phyloP scores from a whole-genome alignment of 1,140 invertebrate genomes.

The Drosophila triauraria region DNA sequence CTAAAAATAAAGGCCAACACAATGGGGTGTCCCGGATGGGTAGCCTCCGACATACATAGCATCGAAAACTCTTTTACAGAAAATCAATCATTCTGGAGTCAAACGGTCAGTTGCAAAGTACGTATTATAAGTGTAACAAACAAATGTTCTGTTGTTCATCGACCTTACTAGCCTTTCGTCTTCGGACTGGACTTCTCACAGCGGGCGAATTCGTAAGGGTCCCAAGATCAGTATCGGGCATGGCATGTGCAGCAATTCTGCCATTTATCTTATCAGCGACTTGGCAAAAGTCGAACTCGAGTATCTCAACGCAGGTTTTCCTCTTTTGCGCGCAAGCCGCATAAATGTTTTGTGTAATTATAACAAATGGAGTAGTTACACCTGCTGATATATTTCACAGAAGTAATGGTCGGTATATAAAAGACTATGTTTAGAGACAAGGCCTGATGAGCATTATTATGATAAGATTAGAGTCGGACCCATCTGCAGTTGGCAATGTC shows the following conservation, averaged over 20 bases:
- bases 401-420: constrained; percentile 34
- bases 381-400: constrained; percentile 44
- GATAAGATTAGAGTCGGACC: constrained; percentile 71
- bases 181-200: constrained; percentile 20
- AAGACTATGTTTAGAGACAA: constrained; percentile 23
- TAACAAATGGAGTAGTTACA: constrained; percentile 70
- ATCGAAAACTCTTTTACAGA: constrained; percentile 57
- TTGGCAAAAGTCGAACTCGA: constrained; percentile 56
- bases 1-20: constrained; percentile 32
- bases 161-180: constrained; percentile 2
- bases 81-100: constrained; percentile 63
- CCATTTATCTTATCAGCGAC: constrained; percentile 75
- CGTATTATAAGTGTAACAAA: constrained; percentile 62
- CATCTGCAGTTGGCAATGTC: constrained; percentile 56
- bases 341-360: constrained; percentile 74
- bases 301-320: constrained; percentile 33
- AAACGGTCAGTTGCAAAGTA: constrained; percentile 45
- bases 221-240: constrained; percentile 20
- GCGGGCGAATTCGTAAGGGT: constrained; percentile 27
- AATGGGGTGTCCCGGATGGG: constrained; percentile 22
- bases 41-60: constrained; percentile 18
- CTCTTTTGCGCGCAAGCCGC: constrained; percentile 36
- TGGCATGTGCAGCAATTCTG: constrained; percentile 64
- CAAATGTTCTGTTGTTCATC: constrained; percentile 15
- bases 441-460: constrained; percentile 59